Evolutionary conservation across 2,888 invertebrate genomes (phyloP), one percentile per base, ranked within the genome.

Genomic region (Eubasilissa splendida): DNA sequence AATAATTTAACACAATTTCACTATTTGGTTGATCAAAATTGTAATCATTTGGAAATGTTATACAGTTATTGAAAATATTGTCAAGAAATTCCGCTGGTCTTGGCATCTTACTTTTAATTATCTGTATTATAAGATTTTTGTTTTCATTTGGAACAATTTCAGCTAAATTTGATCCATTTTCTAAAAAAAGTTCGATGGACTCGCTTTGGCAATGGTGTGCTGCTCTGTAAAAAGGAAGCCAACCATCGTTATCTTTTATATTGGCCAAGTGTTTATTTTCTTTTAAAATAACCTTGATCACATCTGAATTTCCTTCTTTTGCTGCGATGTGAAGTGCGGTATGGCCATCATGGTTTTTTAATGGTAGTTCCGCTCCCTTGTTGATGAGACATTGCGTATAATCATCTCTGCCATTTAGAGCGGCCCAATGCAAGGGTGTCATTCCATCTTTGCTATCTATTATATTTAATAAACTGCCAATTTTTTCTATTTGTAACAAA

Each of bases 201-300:
- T 93, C 92, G 84, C 92, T 90, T 83, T 92, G 92, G 0, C 93
- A 92, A 83, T 92, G 89, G 79, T 90, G 89, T 66, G 92, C 91
- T 3, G 91, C 91, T 3, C 89, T 85, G 75, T 91, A 90, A 53
- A 91, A 85, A 12, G 91, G 88, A 83, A 87, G 87, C 88, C 88
- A 88, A 4, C 87, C 87, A 84, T 86, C 86, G 77, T 87, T 53
- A 31, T 80, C 77, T 53, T 66, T 42, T 31, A 53, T 66, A 12
- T 75, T 79, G 12, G 58, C 52, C 3, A 77, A 52, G 4, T 10
- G 9, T n/a, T 54, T 52, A 5, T 74, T 68, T 42, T 66, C 53
- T 11, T 68, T 54, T 8, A 80, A 33, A 10, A 80, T 50, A n/a
- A 56, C 66, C 66, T 80, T 60, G 10, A 90, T 88, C 66, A 90